Evolutionary conservation across 2,888 invertebrate genomes (phyloP).

Genomic region (Agrypnus murinus): DNA sequence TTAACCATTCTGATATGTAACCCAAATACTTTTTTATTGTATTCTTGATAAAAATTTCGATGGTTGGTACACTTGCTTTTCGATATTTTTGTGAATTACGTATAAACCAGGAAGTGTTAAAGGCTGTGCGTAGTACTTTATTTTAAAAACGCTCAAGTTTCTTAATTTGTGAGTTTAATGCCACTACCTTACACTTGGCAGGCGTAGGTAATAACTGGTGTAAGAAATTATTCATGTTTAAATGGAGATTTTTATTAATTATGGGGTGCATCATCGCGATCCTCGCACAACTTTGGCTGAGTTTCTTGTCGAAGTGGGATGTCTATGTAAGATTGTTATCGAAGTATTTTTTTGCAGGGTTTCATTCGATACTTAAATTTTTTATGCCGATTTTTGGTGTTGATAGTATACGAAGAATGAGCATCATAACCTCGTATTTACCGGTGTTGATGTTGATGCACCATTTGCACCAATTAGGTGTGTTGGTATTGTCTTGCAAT

Average conservation of each 20-base stretch:
- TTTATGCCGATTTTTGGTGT: no score
- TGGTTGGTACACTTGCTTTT: conserved; percentile 11
- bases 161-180: not conserved
- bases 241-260: not conserved
- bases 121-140: not conserved
- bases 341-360: not conserved
- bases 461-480: conserved; percentile 1
- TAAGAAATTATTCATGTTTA: not conserved
- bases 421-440: not conserved
- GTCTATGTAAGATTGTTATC: not conserved
- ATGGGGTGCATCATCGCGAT: not conserved
- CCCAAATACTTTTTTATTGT: conserved; percentile 1
- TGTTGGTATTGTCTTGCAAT: conserved; percentile 2
- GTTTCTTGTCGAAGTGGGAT: not conserved
- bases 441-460: not conserved
- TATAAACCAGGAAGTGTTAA: not conserved
- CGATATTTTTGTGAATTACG: not conserved
- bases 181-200: not conserved
- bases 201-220: not conserved
- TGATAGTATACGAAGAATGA: no score
- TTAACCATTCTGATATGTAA: conserved; percentile 5
- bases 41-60: conserved; percentile 7
- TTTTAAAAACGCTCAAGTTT: not conserved
- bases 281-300: not conserved
- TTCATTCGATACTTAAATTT: no score